These are phyloP conservation scores for Cottoperca gobio DNA, from an alignment of 2,797 vertebrate genomes.

Conservation along the genomic window DNA sequence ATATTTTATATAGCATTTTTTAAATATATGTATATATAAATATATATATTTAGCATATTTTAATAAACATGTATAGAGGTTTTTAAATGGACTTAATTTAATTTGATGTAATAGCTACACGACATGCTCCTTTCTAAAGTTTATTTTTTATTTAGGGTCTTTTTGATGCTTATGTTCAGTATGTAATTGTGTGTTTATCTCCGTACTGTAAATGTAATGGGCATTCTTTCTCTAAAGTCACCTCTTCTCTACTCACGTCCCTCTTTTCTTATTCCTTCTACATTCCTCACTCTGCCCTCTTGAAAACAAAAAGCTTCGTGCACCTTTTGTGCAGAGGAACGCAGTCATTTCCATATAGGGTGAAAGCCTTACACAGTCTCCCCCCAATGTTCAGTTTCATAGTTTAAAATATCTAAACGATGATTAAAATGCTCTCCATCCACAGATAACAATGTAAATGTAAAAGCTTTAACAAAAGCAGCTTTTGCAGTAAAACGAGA, in stretches of 20 bases:
- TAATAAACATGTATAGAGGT: too few relatives aligned
- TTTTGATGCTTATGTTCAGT: background rate
- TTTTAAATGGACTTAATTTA: too few relatives aligned
- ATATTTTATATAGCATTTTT: background rate
- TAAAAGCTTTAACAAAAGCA: slow-evolving; percentile 9
- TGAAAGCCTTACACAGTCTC: background rate
- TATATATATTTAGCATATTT: background rate
- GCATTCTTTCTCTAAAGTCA: slow-evolving; percentile 15
- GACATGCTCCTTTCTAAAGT: background rate
- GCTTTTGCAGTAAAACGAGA: slow-evolving; percentile 7
- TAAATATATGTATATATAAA: too few relatives aligned
- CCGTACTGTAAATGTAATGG: background rate
- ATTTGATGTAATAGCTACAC: background rate
- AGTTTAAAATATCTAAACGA: background rate
- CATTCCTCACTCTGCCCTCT: slow-evolving; percentile 29
- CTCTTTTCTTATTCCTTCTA: slow-evolving; percentile 35
- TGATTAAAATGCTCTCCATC: background rate
- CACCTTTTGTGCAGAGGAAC: slow-evolving; percentile 48
- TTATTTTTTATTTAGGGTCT: background rate
- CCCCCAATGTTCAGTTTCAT: slow-evolving; percentile 1
- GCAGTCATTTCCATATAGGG: background rate
- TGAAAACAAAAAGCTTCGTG: slow-evolving; percentile 30
- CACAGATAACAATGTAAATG: background rate
- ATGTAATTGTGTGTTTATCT: background rate
- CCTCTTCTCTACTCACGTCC: slow-evolving; percentile 7